Base-by-base conservation (phyloP, 2,888 invertebrate genomes). In the Ommatoiulus sabulosus region DNA sequence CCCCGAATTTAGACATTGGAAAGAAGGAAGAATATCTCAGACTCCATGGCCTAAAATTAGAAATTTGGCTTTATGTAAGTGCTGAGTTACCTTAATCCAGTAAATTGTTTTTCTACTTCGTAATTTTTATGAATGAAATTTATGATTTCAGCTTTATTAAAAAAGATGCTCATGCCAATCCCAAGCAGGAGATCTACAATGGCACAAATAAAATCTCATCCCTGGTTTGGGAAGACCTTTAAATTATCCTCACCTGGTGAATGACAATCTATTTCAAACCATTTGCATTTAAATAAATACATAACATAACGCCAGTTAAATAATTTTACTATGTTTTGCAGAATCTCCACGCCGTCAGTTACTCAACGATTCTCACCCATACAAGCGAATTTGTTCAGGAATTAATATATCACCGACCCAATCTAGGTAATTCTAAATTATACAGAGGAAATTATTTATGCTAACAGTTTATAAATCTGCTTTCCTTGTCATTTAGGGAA, bases 31-130 rank as follows among this genome's bases (percentile, higher is more conserved):
- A 89, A 95, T 95, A 92, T 94, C 95, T 91, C 94, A 94, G 80
- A 94, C 95, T 10, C 97, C 97, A 0, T 97, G 97, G 97, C 95
- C 94, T 90, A 97, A 97, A 93, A 93, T 97, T 91, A 95, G 96
- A 91, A 95, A 95, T 87, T 93, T 95, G 90, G 96, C 96, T 35
- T 94, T 97, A 90, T 95, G 93, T 93, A 91, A 91, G 92, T 90
- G 20, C 12, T 15, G 3, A 44, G 5, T n/a, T 35, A 7, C 20
- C 6, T 44, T 44, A n/a, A 86, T 44, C 7, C 10, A 86, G n/a
- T 24, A 20, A 43, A 17, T 5, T 43, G 17, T 48, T 35, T 86
- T 17, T 84, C 3, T 80, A 52, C 1, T 2, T 15, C 15, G 8
- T 52, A 44, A 12, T 72, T 84, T 85, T 20, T 84, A 15, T 52